A percentile compares a stretch with the other conserved stretches of the same genome.
These are phyloP conservation scores for Drosophila ironensis DNA, from an alignment of 1,140 invertebrate genomes.

Conservation along the genomic window DNA sequence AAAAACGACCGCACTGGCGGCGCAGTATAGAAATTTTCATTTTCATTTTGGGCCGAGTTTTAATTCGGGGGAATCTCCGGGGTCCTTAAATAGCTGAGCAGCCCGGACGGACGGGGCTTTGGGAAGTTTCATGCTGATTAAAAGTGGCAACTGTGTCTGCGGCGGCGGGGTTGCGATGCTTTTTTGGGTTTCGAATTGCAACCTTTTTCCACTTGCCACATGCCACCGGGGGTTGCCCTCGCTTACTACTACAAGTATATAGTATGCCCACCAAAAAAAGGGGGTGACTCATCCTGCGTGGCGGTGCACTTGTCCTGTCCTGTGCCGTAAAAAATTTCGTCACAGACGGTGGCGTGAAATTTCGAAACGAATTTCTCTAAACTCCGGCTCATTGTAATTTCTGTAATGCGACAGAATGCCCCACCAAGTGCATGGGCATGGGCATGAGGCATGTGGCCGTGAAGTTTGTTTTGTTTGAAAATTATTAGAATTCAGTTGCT, in stretches of 20 bases:
- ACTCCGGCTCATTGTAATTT: conserved; percentile 72
- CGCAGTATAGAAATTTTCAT: conserved; percentile 72
- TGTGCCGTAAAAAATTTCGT: conserved; percentile 63
- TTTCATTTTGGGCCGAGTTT: conserved; percentile 52
- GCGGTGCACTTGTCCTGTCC: conserved; percentile 69
- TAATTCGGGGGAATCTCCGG: conserved; percentile 41
- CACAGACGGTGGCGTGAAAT: conserved; percentile 82
- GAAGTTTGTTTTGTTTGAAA: conserved; percentile 77
- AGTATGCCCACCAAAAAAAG: no score
- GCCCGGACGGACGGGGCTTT: neutral
- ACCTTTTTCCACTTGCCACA: conserved; percentile 43
- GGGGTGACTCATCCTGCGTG: conserved; percentile 34
- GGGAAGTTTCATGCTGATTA: conserved; percentile 64
- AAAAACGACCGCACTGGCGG: conserved; percentile 37
- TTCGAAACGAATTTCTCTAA: conserved; percentile 80
- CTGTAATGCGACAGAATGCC: conserved; percentile 47
- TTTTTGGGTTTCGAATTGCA: conserved; percentile 61
- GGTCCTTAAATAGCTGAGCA: conserved; percentile 71
- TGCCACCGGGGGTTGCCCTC: conserved; percentile 32
- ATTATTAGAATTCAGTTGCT: conserved; percentile 76
- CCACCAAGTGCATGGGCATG: conserved; percentile 49
- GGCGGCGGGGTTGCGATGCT: conserved; percentile 25
- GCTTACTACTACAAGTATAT: no score
- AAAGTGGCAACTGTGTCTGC: conserved; percentile 61
- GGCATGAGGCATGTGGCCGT: conserved; percentile 42